Base-by-base conservation (phyloP, 2,888 invertebrate species). In the Sylvicola fuscatus region DNA sequence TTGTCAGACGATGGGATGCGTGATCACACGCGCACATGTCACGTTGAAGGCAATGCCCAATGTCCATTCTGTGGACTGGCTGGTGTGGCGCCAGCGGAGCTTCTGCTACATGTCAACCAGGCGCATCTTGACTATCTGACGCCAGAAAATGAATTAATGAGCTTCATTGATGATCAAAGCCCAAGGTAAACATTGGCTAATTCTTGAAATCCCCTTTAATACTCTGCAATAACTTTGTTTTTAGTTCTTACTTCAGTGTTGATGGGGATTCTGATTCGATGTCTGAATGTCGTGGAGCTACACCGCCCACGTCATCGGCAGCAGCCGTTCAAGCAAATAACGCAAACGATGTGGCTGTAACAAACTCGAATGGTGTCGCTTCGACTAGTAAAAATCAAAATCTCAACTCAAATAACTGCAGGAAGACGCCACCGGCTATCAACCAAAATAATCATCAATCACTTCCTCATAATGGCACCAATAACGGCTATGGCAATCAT, bases 81-180 rank as follows among this genome's bases (percentile, higher is more conserved):
- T 12, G 70, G 72, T 41, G 71, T 76, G 32, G 72, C 76, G 10
- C 72, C 77, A 14, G 70, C 74, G 4, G 80, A 82, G 48, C 69
- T 86, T 46, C 61, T 79, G 41, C 61, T 75, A 2, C 86, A 84
- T 51, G 83, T 84, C 2, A 82, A 83, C 53, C 72, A 74, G 44
- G 80, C 76, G n/a, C 86, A 86, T 57, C 64, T 83, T 42, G 81
- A 83, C 51, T 81, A 78, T 50, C 58, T 82, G 34, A 82, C 81
- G 32, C 82, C 82, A 1, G 80, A 81, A 50, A 68, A 74, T 41
- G 80, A 81, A 50, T 61, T 73, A 43, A 70, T 79, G 66, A 72
- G 74, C 17, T 80, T 80, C 46, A 79, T 81, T 42, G 81, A 81
- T 53, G 79, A 80, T 43, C 68, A 74, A 45, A 67, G 66, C 45